Evolutionary conservation across 2,888 invertebrate genomes (phyloP), one percentile per base, ranked within the genome.

Genomic region (Allolobophora icterica): DNA sequence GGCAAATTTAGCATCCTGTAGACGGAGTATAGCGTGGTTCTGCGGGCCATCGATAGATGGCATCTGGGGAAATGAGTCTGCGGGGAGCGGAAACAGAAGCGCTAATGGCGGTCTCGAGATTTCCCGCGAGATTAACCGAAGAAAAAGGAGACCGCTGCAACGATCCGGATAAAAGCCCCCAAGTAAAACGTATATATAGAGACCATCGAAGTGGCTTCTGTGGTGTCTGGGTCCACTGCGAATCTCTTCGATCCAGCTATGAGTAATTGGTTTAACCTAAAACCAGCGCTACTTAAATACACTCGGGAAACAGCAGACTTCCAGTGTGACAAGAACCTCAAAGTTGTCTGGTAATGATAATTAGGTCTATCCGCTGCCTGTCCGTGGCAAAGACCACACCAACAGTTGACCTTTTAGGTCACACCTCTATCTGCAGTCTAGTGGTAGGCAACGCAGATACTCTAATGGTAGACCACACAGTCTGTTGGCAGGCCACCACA

Each of bases 11-110:
- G 30, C n/a, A n/a, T n/a, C 71, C 30, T n/a, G 71, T n/a, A 52
- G 24, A 52, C 71, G 71, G 71, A 71, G 71, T 24, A 45, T 17
- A 21, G 71, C n/a, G 71, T 71, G 30, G 71, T 71, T 71, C 11
- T 13, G 71, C 30, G 30, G 30, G 71, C 30, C 4, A 71, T n/a
- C 71, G 71, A 71, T 71, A n/a, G 71, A 71, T 71, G 71, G 13
- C 71, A n/a, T 71, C 71, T 71, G 71, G 30, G 71, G 71, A n/a
- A n/a, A 71, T 71, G 30, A 71, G 71, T n/a, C 71, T 13, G 30
- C 30, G 71, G 71, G 71, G 71, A 71, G 30, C 71, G 71, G 71
- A 71, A 71, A 71, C n/a, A 71, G 71, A n/a, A 71, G 71, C 71
- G n/a, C 71, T 71, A 71, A 71, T 71, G n/a, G 71, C 71, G 30